Evolutionary conservation across 2,797 vertebrate species (phyloP).

Genomic region (Catostomus latipinnis): DNA sequence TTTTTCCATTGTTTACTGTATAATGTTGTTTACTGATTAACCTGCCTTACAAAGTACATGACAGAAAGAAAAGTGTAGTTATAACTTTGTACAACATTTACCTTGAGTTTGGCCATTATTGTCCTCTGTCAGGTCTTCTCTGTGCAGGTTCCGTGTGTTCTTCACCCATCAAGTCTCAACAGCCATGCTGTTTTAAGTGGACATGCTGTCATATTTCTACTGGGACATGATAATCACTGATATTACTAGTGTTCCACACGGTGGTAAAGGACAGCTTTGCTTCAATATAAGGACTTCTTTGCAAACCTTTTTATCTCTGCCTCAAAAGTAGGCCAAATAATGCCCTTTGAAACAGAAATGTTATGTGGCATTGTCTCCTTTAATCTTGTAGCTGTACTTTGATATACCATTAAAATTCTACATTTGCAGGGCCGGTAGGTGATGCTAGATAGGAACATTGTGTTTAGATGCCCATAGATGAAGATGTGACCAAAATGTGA

Average conservation of each 20-base stretch:
- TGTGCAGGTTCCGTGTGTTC: slow-evolving; percentile 19
- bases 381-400: slow-evolving; percentile 68
- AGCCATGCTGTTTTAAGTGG: slow-evolving; percentile 53
- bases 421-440: slow-evolving; percentile 20
- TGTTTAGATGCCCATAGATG: slow-evolving; percentile 35
- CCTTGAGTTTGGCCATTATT: not conserved
- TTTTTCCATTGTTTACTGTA: no score
- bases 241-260: slow-evolving; percentile 57
- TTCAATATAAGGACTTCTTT: slow-evolving; percentile 58
- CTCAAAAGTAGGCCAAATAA: slow-evolving; percentile 65
- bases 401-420: slow-evolving; percentile 56
- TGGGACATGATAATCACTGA: slow-evolving; percentile 55
- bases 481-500: slow-evolving; percentile 16
- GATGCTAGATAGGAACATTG: slow-evolving; percentile 20
- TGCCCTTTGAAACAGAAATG: slow-evolving; percentile 66
- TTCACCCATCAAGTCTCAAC: slow-evolving; percentile 44
- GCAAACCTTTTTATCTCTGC: slow-evolving; percentile 63
- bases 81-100: no score
- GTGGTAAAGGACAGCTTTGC: slow-evolving; percentile 53
- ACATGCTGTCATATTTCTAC: slow-evolving; percentile 56
- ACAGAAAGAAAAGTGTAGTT: no score
- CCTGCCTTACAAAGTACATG: no score
- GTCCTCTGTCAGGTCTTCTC: slow-evolving; percentile 29
- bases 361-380: slow-evolving; percentile 75
- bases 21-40: no score